Base-by-base conservation (phyloP, 2,113 vertebrate genomes). In the Callipepla squamata region DNA sequence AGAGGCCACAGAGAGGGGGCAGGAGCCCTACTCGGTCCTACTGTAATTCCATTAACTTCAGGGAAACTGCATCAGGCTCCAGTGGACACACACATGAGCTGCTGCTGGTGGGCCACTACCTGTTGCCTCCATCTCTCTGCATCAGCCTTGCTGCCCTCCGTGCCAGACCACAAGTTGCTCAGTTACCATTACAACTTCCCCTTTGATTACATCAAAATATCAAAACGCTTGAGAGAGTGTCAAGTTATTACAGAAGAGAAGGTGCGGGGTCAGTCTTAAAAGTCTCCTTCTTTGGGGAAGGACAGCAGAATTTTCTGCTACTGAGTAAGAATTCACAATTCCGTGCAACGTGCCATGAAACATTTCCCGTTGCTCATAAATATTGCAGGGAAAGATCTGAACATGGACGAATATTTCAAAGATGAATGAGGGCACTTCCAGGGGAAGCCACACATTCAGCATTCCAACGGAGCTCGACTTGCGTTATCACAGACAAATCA, bases 31-130 rank as follows among this genome's bases (percentile, higher is more conserved):
- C 36, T 83, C 11, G 4, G 92, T 42, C 47, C 69, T 69, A 53
- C 17, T 40, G 66, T 90, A 92, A 94, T 76, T 42, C 89, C 70
- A 95, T 89, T 87, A 87, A 65, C 80, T 92, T 21, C 86, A 92
- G 58, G 63, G 57, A 92, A 92, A 92, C 75, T 61, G 69, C 86
- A 94, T 89, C 83, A 84, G 83, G 55, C 47, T 50, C 67, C 67
- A 85, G 51, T 75, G 80, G 63, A 85, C 85, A 95, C 87, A 80
- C 4, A 44, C 67, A 42, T 65, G 19, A 47, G 50, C 63, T 76
- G 4, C 79, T 77, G 40, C 63, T 42, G 51, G 66, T 44, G 72
- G 51, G 26, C n/a, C 62, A 21, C 5, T 34, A 38, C 38, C 11
- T 15, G 36, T 25, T 30, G 20, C 57, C 25, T 63, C 28, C 8